Evolutionary conservation across 2,797 vertebrate genomes (phyloP).

Genomic region (Danio kyathit): DNA sequence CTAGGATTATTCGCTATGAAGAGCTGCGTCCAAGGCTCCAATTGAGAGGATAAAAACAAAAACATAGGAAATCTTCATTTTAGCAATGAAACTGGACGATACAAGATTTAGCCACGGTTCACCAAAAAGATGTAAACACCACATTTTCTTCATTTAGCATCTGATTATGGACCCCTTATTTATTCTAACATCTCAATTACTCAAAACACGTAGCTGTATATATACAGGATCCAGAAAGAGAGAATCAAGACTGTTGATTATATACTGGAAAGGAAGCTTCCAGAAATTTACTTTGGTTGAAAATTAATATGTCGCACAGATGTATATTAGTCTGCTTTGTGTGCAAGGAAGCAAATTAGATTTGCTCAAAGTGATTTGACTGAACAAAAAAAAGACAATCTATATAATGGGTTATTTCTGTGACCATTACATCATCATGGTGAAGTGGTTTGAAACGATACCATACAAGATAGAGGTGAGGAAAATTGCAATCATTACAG

Average conservation of each 20-base stretch:
- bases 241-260: slow-evolving; percentile 45
- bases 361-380: slow-evolving; percentile 58
- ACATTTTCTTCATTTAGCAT: slow-evolving; percentile 61
- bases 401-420: slow-evolving; percentile 68
- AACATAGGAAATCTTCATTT: slow-evolving; percentile 34
- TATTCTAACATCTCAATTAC: slow-evolving; percentile 45
- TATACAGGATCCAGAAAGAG: slow-evolving; percentile 50
- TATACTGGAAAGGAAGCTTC: slow-evolving; percentile 51
- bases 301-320: slow-evolving; percentile 68
- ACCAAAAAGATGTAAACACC: slow-evolving; percentile 66
- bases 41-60: slow-evolving; percentile 49
- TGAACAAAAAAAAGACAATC: slow-evolving; percentile 65
- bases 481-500: slow-evolving; percentile 83
- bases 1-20: slow-evolving; percentile 58
- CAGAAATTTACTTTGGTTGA: slow-evolving; percentile 76
- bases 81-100: slow-evolving; percentile 60
- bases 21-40: slow-evolving; percentile 56
- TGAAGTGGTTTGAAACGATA: slow-evolving; percentile 82
- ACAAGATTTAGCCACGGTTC: slow-evolving; percentile 65
- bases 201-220: slow-evolving; percentile 40
- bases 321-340: slow-evolving; percentile 71
- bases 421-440: slow-evolving; percentile 80
- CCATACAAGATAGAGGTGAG: slow-evolving; percentile 83
- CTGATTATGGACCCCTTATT: slow-evolving; percentile 57
- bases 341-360: slow-evolving; percentile 76